Base-by-base conservation (phyloP, 2,888 invertebrate genomes). In the Leptarthrus brevirostris region DNA sequence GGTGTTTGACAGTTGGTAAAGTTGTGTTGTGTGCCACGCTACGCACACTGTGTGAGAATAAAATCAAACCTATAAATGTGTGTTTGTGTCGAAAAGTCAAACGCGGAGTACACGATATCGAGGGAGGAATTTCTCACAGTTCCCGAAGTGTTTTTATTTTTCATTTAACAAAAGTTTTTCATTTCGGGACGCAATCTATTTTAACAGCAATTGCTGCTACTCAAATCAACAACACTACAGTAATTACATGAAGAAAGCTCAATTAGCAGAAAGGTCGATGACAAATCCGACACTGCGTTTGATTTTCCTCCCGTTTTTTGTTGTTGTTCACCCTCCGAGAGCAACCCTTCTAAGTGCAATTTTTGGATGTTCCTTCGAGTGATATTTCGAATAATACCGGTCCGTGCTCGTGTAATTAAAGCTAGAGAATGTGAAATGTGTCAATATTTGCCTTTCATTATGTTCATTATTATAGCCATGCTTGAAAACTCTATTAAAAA, bases 341-440 rank as follows among this genome's bases (percentile, higher is more conserved):
- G 30, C 69, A 69, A 69, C 69, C 52, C 52, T 69, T 69, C 52
- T 69, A 52, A 72, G 56, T 54, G 72, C 44, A 44, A 56, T 72
- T 71, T 40, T 71, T 71, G 82, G 83, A 83, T 84, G 84, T 82
- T 84, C 78, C 83, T 84, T 79, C 82, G 83, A 80, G 82, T 80
- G 78, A 80, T 84, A 77, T 81, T 82, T 78, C 83, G 82, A 79
- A 79, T 83, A 76, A 79, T 83, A 80, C 83, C 84, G 84, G 84
- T 84, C 82, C 77, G 82, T 83, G 80, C 77, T 76, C 72, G 44
- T 44, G 54, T 56, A 71, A 14, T 40, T 30, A 52, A 12, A 49
- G 10, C 24, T 22, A 54, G 30, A 54, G 14, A 56, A 52, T 69
- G 49, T 52, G 34, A 54, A 61, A 54, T 71, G 54, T 71, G 56